Evolutionary conservation across 2,888 invertebrate species (phyloP), one percentile per base, ranked within the genome.

Genomic region (Panopea generosa): DNA sequence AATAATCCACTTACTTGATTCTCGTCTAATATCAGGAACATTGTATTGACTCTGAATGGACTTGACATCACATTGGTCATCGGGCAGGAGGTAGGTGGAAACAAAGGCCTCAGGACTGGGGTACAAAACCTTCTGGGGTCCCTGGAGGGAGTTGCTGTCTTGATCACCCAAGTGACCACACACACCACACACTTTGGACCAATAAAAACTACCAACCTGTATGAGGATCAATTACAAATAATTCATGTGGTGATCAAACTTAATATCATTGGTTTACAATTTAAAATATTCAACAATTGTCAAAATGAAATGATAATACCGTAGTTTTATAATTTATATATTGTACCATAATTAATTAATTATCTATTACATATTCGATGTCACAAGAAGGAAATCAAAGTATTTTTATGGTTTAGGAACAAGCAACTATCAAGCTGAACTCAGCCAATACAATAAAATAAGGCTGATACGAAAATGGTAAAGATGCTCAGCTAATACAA

Each of bases 91-190:
- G 67, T 81, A 82, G 9, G 78, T 67, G 2, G 77, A 67, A 18
- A 71, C 65, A 26, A 84, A 43, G 45, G 76, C 57, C 18, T 65
- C 62, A 3, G 79, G 53, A 26, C 79, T 74, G 2, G 62, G 50
- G 29, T 66, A 77, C 2, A 47, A 14, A 1, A 65, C 62, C 22
- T 43, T 56, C 16, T 74, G 45, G 6, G 85, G 79, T 49, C 74
- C 81, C 20, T 61, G 49, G 33, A 56, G 38, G 47, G 76, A 79
- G 47, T 75, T 78, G 16, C 55, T 55, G 14, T 60, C 57, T 18
- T 72, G 76, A 55, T 82, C 74, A n/a, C n/a, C n/a, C 9, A 73
- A 59, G 65, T 79, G 73, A 1, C 83, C 82, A 77, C 85, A 85
- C 2, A 85, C 29, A 50, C 85, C 85, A 76, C 85, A 85, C 24